Conservation (phyloP, 2,888 invertebrate species). For the Himalopsyche anomala region DNA sequence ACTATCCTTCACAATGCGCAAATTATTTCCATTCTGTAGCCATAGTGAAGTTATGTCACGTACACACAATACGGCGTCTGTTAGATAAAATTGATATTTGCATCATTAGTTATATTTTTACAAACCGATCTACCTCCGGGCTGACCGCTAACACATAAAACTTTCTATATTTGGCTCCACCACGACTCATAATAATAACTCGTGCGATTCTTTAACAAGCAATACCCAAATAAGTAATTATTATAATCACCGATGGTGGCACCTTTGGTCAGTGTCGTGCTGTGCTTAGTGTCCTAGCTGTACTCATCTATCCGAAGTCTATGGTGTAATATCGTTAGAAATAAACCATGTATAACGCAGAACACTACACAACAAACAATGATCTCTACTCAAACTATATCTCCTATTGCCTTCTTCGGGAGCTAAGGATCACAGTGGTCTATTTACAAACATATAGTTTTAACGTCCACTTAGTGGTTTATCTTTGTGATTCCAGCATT, state of each 20-base stretch:
- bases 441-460: too few relatives aligned
- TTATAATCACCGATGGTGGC: background rate
- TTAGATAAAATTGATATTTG: slow-evolving; percentile 8
- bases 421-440: too few relatives aligned
- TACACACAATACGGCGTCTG: background rate
- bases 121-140: slow-evolving; percentile 30
- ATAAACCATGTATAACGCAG: too few relatives aligned
- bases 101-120: background rate
- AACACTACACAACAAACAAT: too few relatives aligned
- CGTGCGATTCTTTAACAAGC: slow-evolving; percentile 10
- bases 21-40: background rate
- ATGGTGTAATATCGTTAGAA: too few relatives aligned
- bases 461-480: too few relatives aligned
- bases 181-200: slow-evolving; percentile 18
- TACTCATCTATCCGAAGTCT: too few relatives aligned
- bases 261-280: too few relatives aligned
- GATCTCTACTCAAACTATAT: too few relatives aligned
- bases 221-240: background rate
- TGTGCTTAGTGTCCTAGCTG: too few relatives aligned
- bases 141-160: slow-evolving; percentile 23
- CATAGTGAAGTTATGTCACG: slow-evolving; percentile 12
- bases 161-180: slow-evolving; percentile 12
- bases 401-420: too few relatives aligned
- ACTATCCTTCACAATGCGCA: slow-evolving; percentile 20
- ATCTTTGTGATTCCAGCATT: too few relatives aligned